Evolutionary conservation across 2,888 invertebrate genomes (phyloP), one percentile per base, ranked within the genome.

Genomic region (Eupithecia abbreviata): DNA sequence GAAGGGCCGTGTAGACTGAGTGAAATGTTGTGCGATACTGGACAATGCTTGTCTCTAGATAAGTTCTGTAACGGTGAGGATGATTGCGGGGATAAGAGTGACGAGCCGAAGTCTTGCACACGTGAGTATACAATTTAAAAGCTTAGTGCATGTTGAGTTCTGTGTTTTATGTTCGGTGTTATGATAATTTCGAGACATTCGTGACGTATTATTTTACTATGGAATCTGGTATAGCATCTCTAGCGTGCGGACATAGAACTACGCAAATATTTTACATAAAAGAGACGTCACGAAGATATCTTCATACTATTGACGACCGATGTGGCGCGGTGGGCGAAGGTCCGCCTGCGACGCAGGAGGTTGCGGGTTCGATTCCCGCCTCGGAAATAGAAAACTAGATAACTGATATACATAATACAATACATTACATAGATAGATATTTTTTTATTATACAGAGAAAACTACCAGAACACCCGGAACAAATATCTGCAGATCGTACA

Each of bases 61-160:
- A 96, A 96, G 90, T 97, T 96, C 89, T 98, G 98, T 91, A 97
- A 98, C 87, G 97, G 97, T 41, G 95, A 96, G 78, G 96, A 96
- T 85, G 97, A 98, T 89, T 98, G 98, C 85, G 96, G 96, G 47
- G 98, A 98, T 90, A 96, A 96, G 85, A 97, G 96, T 83, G 98
- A 98, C 89, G 98, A 98, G 90, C 96, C 96, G 4, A 95, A 96
- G 82, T 96, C 96, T 84, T 98, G 98, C 90, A 96, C 97, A 85
- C 97, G 98, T 98, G 92, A 97, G 97, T 97, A 85, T 49, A 68
- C n/a, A 45, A 9, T 1, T 67, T 67, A n/a, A 43, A 7, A 42
- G 15, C 66, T 42, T 41, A 15, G 15, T 51, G 51, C 51, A n/a
- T 51, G 51, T 51, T 15, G 2, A 15, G 15, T 0, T 51, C 51